Conservation (phyloP, 2,888 invertebrate genomes). For the Lepas anatifera region DNA sequence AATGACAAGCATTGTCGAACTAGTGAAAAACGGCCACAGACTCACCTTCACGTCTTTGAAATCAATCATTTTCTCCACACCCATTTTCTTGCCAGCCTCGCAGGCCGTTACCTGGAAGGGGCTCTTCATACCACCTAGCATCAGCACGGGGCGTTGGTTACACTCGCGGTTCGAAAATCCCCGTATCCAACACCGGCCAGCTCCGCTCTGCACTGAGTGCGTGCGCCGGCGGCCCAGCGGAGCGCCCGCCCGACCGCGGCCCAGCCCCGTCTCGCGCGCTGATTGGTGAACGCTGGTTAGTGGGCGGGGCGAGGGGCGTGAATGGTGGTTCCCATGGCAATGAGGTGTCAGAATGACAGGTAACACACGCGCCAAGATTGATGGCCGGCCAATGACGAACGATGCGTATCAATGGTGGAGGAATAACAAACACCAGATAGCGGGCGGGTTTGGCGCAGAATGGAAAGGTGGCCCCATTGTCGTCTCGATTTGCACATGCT, state of each 20-base stretch:
- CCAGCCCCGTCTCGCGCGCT: neutral
- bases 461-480: neutral
- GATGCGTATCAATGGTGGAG: neutral
- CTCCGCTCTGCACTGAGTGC: no score
- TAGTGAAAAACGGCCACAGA: neutral
- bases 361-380: conserved; percentile 4
- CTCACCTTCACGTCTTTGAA: neutral
- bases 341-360: conserved; percentile 2
- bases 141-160: neutral
- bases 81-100: neutral
- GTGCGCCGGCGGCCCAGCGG: neutral
- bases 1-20: no score
- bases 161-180: no score
- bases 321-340: conserved; percentile 8
- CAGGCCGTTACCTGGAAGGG: neutral
- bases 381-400: neutral
- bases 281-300: neutral
- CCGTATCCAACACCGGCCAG: no score
- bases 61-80: conserved; percentile 3
- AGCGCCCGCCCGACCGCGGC: neutral
- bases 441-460: neutral
- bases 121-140: neutral
- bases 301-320: conserved; percentile 9
- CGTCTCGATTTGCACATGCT: neutral
- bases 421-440: conserved; percentile 5